Base-by-base conservation (phyloP, 2,797 vertebrate genomes). In the Hydrolagus colliei region DNA sequence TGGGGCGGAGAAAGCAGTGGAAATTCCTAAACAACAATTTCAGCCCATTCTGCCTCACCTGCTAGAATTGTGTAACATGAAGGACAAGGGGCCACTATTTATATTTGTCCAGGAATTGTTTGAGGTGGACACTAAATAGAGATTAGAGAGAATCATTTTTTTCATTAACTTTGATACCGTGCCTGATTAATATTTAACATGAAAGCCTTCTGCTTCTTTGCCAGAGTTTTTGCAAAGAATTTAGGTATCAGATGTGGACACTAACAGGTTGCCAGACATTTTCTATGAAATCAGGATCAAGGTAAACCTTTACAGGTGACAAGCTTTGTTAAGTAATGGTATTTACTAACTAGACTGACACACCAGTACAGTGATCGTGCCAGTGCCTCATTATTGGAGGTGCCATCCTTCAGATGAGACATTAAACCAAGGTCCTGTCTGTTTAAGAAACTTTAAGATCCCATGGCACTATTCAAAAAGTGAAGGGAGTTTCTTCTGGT, bases 1-100 rank as follows among this genome's bases (percentile, higher is more conserved):
- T 88, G 87, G 89, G 68, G 88, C 18, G 63, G 89, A 88, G 87
- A 90, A 88, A 90, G 88, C 72, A 86, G 88, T 88, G 88, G 89
- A 86, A 68, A 84, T 68, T 84, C 79, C 79, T 13, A 84, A 84
- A 71, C 79, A 52, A 84, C 65, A 71, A 18, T 67, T 9, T 82
- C 61, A 68, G 65, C 27, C 79, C 41, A 3, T 52, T 52, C 41
- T 52, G 41, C 41, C 79, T 84, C 32, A 84, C 79, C 79, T 84
- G 79, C 79, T 84, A 84, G 41, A 35, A 84, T 67, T 63, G 20
- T 84, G 35, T 68, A 71, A 32, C 1, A 13, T 84, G 65, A 84
- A 84, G 65, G 65, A 18, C 65, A 84, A 71, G 27, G 41, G 41
- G 22, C 62, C 67, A 63, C 62, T 65, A 63, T 14, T 67, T 80